Evolutionary conservation across 2,113 vertebrate genomes (phyloP).

Genomic region (Ophthalmolycus amberensis): DNA sequence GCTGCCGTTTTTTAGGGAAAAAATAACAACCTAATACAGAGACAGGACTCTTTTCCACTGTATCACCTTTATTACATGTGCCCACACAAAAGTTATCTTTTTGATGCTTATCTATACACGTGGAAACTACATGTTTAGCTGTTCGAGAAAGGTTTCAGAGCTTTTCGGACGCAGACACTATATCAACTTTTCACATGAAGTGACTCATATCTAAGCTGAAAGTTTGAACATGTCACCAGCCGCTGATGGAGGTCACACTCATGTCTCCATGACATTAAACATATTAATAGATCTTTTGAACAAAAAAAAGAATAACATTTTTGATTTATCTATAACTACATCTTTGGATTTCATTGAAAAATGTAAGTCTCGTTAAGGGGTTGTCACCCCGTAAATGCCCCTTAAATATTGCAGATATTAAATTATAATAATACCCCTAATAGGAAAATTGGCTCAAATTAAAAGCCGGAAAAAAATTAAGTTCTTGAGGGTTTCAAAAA

Average conservation of each 20-base stretch:
- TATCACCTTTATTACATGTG: too few relatives aligned
- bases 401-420: neutral
- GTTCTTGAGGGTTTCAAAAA: neutral
- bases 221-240: neutral
- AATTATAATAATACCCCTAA: neutral
- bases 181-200: neutral
- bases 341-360: neutral
- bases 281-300: neutral
- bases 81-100: too few relatives aligned
- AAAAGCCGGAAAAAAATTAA: neutral
- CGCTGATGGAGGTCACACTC: neutral
- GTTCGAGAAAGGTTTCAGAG: too few relatives aligned
- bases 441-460: neutral
- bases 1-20: neutral
- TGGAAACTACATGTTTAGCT: too few relatives aligned
- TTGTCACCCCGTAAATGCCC: neutral
- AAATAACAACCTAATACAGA: too few relatives aligned
- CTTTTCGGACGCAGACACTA: neutral
- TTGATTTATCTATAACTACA: neutral
- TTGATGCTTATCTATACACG: too few relatives aligned
- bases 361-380: neutral
- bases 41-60: too few relatives aligned
- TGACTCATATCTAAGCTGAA: neutral
- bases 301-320: neutral
- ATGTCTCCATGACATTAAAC: neutral